Evolutionary conservation across 2,797 vertebrate genomes (phyloP).

Genomic region (Orestias chungarensis): DNA sequence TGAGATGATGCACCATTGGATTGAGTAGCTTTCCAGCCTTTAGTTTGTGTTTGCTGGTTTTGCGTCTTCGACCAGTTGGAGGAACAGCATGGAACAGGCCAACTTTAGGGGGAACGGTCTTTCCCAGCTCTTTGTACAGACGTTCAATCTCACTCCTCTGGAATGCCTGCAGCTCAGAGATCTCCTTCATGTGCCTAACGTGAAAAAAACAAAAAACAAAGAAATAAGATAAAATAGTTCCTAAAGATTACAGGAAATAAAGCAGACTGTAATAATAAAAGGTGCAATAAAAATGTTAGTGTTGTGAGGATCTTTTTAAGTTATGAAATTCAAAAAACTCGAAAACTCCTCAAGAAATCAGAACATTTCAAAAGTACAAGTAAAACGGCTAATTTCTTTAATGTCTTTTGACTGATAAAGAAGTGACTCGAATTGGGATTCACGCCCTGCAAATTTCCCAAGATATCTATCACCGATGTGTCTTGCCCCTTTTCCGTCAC

Average conservation of each 20-base stretch:
- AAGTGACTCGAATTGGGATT: neutral
- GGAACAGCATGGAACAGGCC: constrained; percentile 91
- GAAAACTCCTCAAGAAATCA: neutral
- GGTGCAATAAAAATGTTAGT: too few species aligned
- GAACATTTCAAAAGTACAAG: neutral
- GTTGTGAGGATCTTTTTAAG: too few species aligned
- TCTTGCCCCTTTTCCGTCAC: neutral
- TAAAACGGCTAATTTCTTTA: neutral
- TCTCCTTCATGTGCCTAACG: constrained; percentile 95
- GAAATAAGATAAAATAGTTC: neutral
- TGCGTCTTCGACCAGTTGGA: constrained; percentile 88
- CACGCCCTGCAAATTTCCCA: neutral
- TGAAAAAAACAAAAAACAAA: constrained; percentile 26
- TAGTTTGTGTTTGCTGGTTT: constrained; percentile 93
- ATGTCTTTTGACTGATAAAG: neutral
- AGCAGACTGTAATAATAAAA: neutral
- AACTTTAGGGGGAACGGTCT: constrained; percentile 88
- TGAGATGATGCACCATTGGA: constrained; percentile 94
- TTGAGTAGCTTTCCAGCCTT: constrained; percentile 94
- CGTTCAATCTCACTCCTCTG: constrained; percentile 94
- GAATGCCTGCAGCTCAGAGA: constrained; percentile 93
- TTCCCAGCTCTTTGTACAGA: constrained; percentile 90
- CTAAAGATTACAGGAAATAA: neutral
- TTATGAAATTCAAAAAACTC: neutral
- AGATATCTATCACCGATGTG: neutral